Percentiles rank a stretch among this genome's conserved stretches.
Evolutionary conservation across 1,140 invertebrate species (phyloP).

Genomic region (Plodia interpunctella): DNA sequence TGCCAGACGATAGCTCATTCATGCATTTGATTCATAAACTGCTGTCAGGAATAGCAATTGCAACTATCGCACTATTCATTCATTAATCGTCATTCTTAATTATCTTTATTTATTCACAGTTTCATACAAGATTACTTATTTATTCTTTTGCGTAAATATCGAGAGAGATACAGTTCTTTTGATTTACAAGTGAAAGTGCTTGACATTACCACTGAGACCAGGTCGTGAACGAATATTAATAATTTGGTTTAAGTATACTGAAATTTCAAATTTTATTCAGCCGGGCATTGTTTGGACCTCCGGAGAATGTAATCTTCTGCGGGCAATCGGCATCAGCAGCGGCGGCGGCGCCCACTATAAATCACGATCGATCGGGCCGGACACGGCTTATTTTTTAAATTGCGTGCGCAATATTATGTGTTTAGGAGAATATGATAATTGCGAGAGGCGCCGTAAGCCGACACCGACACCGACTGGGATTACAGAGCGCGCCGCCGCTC

Average conservation of each 20-base stretch:
- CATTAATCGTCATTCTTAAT: conserved; percentile 13
- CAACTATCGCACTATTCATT: conserved; percentile 23
- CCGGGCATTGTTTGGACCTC: not conserved
- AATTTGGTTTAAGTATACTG: no score
- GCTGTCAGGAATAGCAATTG: conserved; percentile 3
- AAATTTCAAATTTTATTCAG: no score
- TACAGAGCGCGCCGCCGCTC: conserved; percentile 50
- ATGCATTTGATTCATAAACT: conserved; percentile 73
- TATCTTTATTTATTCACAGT: no score
- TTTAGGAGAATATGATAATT: conserved; percentile 77
- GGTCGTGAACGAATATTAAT: no score
- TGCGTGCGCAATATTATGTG: conserved; percentile 74
- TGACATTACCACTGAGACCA: no score
- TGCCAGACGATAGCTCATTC: conserved; percentile 50
- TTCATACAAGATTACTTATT: no score
- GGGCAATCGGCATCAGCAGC: conserved; percentile 26
- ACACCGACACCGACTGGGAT: conserved; percentile 68
- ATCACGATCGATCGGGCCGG: conserved; percentile 60
- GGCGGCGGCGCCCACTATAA: conserved; percentile 48
- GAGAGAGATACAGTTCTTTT: no score
- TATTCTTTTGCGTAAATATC: conserved; percentile 1
- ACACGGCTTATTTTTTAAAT: conserved; percentile 72
- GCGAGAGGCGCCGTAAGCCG: conserved; percentile 71
- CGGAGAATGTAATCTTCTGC: conserved; percentile 47
- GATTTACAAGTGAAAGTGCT: no score